Base-by-base conservation (phyloP, 2,797 vertebrate species). In the Selene dorsalis region DNA sequence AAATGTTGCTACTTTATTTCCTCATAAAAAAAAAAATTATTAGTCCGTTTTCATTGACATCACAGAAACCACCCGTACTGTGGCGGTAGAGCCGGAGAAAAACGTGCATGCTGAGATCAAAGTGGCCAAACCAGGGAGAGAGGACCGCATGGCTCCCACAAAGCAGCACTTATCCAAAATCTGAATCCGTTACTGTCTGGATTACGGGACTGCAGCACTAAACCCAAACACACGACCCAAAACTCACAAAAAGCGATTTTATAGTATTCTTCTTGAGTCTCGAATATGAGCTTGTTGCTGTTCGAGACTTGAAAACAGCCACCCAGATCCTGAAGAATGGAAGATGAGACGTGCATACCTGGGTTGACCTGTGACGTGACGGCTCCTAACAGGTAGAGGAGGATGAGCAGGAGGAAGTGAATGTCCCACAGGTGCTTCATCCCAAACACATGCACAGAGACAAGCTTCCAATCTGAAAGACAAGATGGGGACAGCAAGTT, bases 331-430 rank as follows among this genome's bases (percentile, higher is more conserved):
- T 63, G 43, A 70, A 0, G 43, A 32, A 41, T 16, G 8, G 24
- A 48, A 22, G 57, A 18, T 1, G 2, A 35, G 7, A 35, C 1
- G 26, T 48, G 83, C 94, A 63, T 84, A 95, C 95, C 93, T 93
- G 95, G 94, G 87, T 95, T 95, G 78, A 95, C 95, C 90, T 96
- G 95, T 3, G 94, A 89, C 2, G 64, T 88, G 68, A 90, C 93
- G 20, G 74, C 86, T 88, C 88, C 92, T 4, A 93, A 84, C 76
- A 94, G 92, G 77, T 82, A 85, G 69, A 95, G 90, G 65, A 94
- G 83, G 79, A 92, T 73, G 69, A 94, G 88, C 68, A 93, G 89
- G 52, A 89, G 87, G 86, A 94, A 87, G 87, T 84, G 86, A 75
- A 88, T 66, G 78, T 94, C 87, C 87, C 91, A 86, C 88, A 82